Conservation (phyloP, 2,113 vertebrate species). For the Tangachromis dhanisi region DNA sequence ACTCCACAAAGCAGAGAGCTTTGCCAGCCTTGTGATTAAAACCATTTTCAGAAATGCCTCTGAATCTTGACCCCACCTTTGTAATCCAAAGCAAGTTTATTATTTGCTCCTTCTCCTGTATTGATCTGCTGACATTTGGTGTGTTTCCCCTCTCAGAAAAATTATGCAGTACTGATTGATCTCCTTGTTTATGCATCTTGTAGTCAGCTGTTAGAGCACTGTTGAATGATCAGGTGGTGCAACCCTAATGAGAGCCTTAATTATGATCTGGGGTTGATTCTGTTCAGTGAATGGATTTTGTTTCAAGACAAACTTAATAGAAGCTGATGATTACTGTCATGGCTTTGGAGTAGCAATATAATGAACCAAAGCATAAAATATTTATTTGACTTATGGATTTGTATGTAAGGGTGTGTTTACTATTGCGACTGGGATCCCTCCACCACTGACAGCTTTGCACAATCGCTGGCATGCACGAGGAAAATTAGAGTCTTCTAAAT, state of each 20-base stretch:
- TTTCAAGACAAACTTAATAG: not conserved
- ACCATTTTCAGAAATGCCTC: not conserved
- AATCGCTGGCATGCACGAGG: not conserved
- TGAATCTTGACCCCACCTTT: conserved; percentile 12
- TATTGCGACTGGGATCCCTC: not conserved
- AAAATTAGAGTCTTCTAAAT: conserved; percentile 21
- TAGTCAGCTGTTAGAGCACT: not conserved
- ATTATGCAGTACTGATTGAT: conserved; percentile 4
- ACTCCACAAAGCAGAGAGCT: not conserved
- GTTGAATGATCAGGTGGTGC: not conserved
- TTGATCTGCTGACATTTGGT: not conserved
- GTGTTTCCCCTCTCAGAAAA: not conserved
- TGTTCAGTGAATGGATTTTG: conserved; percentile 8
- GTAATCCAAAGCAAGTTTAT: not conserved
- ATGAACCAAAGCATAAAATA: not conserved
- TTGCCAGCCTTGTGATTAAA: not conserved
- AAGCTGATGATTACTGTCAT: not conserved
- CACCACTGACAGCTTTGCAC: not conserved
- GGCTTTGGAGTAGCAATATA: not conserved
- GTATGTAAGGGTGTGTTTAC: not conserved
- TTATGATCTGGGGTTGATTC: conserved; percentile 15
- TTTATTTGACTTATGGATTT: not conserved
- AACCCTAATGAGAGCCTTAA: conserved; percentile 15
- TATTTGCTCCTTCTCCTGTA: not conserved
- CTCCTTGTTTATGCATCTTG: not conserved